Percentiles rank a stretch among this genome's conserved stretches.
phyloP scores from a whole-genome alignment of 2,113 vertebrate genomes.

The Butastur rufipennis region DNA sequence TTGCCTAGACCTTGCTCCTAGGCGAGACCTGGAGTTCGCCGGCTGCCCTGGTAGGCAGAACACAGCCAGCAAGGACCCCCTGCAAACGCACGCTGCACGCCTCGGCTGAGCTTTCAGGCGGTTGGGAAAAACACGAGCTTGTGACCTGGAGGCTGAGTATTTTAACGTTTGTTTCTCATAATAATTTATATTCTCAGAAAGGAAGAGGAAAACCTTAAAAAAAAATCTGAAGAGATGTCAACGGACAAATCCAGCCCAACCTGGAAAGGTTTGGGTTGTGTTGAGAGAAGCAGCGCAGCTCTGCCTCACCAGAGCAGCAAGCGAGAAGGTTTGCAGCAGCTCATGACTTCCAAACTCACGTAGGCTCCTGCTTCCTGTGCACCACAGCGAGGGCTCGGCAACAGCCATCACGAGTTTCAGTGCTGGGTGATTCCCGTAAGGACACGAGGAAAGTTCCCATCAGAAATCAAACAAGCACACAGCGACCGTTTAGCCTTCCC shows the following conservation, averaged over 20 bases:
- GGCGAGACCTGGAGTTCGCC: background rate
- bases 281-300: background rate
- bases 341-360: background rate
- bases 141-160: background rate
- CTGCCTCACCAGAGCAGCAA: background rate
- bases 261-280: rapidly evolving
- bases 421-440: rapidly evolving
- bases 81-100: rapidly evolving
- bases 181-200: background rate
- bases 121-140: rapidly evolving
- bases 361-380: background rate
- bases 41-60: background rate
- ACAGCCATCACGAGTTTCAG: background rate
- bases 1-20: background rate
- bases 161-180: background rate
- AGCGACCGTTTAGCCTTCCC: rapidly evolving
- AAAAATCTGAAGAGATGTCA: background rate
- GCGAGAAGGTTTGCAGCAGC: background rate
- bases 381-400: rapidly evolving
- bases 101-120: background rate
- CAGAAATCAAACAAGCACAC: background rate
- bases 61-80: no score
- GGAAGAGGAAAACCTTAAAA: background rate
- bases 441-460: background rate
- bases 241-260: background rate